These are phyloP conservation scores for Aramus guarauna DNA, from an alignment of 2,113 vertebrate genomes.

Conservation along the genomic window DNA sequence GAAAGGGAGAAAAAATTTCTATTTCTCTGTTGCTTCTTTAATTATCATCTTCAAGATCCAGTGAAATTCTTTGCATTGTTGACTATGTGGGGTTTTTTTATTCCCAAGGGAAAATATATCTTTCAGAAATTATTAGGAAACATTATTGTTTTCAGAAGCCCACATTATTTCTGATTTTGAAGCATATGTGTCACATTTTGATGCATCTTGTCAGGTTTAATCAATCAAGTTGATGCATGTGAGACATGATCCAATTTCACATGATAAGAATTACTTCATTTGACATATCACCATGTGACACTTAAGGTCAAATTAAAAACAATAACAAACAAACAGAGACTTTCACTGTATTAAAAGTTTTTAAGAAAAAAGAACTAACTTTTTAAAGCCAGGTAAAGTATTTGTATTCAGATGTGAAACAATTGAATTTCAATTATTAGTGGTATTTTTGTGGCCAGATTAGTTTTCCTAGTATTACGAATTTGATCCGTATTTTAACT, in stretches of 20 bases:
- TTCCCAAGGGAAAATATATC: background rate
- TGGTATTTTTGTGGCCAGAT: background rate
- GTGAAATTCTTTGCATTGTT: background rate
- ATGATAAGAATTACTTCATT: conserved; percentile 54
- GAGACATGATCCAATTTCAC: conserved; percentile 62
- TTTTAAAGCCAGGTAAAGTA: background rate
- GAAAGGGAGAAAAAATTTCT: background rate
- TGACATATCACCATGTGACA: conserved; percentile 34
- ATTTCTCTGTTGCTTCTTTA: background rate
- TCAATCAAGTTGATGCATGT: conserved; percentile 47
- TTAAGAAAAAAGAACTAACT: background rate
- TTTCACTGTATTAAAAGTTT: background rate
- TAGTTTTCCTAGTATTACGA: background rate
- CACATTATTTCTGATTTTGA: conserved; percentile 53
- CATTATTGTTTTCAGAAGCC: background rate
- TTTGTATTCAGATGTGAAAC: background rate
- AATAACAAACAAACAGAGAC: background rate
- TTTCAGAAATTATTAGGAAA: conserved; percentile 31
- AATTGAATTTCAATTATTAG: background rate
- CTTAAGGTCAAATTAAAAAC: conserved; percentile 55
- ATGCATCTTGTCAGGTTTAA: conserved; percentile 60
- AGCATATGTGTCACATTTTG: conserved; percentile 60
- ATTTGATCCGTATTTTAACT: background rate
- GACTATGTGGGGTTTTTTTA: background rate
- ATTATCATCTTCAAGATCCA: background rate